Percentiles rank a stretch among this genome's conserved stretches.
These are phyloP conservation scores for Phalacrocorax aristotelis DNA, from an alignment of 2,113 vertebrate species.

Conservation along the genomic window DNA sequence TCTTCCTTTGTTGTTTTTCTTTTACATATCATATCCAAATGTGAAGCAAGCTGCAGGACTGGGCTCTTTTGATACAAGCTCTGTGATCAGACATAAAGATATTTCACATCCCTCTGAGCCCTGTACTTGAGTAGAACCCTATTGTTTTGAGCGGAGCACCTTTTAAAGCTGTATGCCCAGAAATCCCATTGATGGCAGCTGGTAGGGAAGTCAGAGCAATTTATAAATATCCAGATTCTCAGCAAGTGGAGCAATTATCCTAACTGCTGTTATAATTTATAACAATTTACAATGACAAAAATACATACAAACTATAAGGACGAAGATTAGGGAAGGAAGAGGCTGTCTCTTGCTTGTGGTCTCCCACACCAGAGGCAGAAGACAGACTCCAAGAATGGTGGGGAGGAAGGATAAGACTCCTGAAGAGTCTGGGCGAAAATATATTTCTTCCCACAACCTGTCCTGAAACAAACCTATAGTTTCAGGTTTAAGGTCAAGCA, in stretches of 20 bases:
- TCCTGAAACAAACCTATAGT: background rate
- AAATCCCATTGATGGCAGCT: background rate
- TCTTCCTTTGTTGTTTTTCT: background rate
- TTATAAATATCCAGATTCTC: background rate
- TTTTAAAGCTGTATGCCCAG: background rate
- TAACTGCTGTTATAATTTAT: background rate
- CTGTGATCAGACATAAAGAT: background rate
- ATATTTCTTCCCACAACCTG: background rate
- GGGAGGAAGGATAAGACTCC: background rate
- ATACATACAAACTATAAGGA: background rate
- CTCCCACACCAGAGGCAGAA: background rate
- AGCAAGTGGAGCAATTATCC: background rate
- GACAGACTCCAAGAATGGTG: background rate
- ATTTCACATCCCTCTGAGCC: background rate
- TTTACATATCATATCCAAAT: background rate
- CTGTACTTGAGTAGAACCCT: background rate
- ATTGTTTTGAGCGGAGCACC: background rate
- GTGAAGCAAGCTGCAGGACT: background rate
- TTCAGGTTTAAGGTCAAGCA: background rate
- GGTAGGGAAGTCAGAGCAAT: background rate
- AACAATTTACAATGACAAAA: background rate
- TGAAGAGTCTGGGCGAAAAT: background rate
- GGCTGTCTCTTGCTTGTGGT: background rate
- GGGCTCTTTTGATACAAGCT: background rate
- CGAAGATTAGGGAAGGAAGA: background rate